phyloP scores from a whole-genome alignment of 2,797 vertebrate genomes.

The Syndactyla subalaris region DNA sequence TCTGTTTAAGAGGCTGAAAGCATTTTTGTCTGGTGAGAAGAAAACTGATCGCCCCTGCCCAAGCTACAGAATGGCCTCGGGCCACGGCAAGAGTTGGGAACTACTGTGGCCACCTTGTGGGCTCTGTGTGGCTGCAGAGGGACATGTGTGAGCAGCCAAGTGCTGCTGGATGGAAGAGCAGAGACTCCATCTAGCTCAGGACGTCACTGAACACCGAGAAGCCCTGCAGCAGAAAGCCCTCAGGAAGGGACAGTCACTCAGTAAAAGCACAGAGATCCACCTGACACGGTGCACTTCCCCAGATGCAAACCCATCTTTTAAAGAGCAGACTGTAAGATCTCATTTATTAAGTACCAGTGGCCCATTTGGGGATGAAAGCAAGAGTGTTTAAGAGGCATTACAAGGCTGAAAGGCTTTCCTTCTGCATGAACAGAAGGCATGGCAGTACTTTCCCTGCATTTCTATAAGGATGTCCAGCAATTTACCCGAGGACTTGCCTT shows the following conservation, averaged over 20 bases:
- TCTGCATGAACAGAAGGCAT: background rate
- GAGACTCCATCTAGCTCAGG: background rate
- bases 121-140: background rate
- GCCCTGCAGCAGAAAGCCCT: background rate
- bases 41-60: background rate
- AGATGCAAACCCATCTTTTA: background rate
- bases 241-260: background rate
- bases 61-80: accelerated
- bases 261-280: background rate
- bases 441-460: background rate
- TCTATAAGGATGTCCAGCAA: background rate
- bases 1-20: background rate
- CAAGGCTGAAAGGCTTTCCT: background rate
- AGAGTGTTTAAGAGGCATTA: background rate
- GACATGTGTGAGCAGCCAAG: background rate
- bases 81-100: background rate
- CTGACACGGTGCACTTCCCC: background rate
- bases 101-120: background rate
- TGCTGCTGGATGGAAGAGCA: background rate
- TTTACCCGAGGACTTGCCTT: background rate
- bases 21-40: background rate
- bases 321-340: background rate
- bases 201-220: background rate
- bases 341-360: background rate
- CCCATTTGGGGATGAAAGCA: background rate